Base-by-base conservation (phyloP, 1,140 invertebrate species). In the Lineus longissimus region DNA sequence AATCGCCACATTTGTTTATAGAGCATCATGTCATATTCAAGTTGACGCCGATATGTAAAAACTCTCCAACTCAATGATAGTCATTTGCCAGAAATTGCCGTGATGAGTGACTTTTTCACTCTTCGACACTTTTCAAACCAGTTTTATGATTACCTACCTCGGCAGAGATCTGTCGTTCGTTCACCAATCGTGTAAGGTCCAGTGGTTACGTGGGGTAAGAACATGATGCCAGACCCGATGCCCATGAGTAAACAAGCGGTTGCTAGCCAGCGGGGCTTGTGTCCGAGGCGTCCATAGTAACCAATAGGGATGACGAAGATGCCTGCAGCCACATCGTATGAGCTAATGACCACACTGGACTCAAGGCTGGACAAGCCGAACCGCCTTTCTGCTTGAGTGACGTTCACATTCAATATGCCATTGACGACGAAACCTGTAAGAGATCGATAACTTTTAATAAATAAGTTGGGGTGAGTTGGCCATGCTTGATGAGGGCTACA, bases 121-220 rank as follows among this genome's bases (percentile, higher is more conserved):
- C n/a, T n/a, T n/a, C n/a, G n/a, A n/a, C n/a, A n/a, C n/a, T n/a
- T n/a, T n/a, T n/a, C n/a, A n/a, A 36, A 4, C 33, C 33, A 36
- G 92, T 69, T 94, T 89, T 15, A 93, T 87, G 43, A 93, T 88
- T 69, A 90, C 91, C 69, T 84, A 83, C n/a, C 88, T 90, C 30
- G 93, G 83, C 80, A 90, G 91, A 23, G 62, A 22, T 58, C 56
- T 13, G 27, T 30, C 19, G 43, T 31, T 22, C 13, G 59, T 27
- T 68, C 63, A 11, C 74, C 75, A 41, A 68, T 67, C 22, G 70
- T 56, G 65, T 80, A 79, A 36, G 45, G 54, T 11, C 72, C 75
- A 11, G 75, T 72, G 0, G 89, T 90, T 75, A 96, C 95, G 82
- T 98, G 94, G 11, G 95, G 95, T 58, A 95, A 84, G 78, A 94